phyloP scores from a whole-genome alignment of 2,888 invertebrate species.

The Laspeyria flexula region DNA sequence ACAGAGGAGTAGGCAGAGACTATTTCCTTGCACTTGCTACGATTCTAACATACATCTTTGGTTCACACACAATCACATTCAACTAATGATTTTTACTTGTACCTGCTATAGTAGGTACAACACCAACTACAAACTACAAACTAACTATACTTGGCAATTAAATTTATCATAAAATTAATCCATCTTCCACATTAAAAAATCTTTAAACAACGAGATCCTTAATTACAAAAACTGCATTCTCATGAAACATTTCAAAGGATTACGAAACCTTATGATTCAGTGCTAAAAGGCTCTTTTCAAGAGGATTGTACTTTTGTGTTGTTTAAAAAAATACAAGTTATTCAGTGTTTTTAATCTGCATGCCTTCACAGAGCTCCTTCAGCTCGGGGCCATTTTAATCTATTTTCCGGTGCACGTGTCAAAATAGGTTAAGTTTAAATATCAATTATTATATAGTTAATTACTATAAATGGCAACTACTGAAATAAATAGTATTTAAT shows the following conservation, averaged over 20 bases:
- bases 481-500: too few relatives aligned
- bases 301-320: conserved; percentile 62
- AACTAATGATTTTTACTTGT: too few relatives aligned
- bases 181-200: conserved; percentile 9
- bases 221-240: conserved; percentile 29
- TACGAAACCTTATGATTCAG: conserved; percentile 30
- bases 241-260: conserved; percentile 37
- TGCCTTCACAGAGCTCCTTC: conserved; percentile 70
- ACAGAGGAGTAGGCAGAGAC: too few relatives aligned
- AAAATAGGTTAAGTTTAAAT: too few relatives aligned
- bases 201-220: conserved; percentile 4
- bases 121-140: too few relatives aligned
- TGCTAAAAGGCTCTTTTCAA: conserved; percentile 38
- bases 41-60: too few relatives aligned
- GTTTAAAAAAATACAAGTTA: conserved; percentile 52
- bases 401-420: conserved; percentile 68
- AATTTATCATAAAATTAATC: neutral
- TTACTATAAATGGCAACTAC: too few relatives aligned
- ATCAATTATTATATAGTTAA: too few relatives aligned
- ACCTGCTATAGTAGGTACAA: too few relatives aligned
- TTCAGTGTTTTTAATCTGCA: conserved; percentile 79
- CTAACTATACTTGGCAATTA: too few relatives aligned
- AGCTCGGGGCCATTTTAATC: conserved; percentile 80
- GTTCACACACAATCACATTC: too few relatives aligned
- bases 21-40: too few relatives aligned